Base-by-base conservation (phyloP, 2,888 invertebrate genomes). In the Hymenopus coronatus region DNA sequence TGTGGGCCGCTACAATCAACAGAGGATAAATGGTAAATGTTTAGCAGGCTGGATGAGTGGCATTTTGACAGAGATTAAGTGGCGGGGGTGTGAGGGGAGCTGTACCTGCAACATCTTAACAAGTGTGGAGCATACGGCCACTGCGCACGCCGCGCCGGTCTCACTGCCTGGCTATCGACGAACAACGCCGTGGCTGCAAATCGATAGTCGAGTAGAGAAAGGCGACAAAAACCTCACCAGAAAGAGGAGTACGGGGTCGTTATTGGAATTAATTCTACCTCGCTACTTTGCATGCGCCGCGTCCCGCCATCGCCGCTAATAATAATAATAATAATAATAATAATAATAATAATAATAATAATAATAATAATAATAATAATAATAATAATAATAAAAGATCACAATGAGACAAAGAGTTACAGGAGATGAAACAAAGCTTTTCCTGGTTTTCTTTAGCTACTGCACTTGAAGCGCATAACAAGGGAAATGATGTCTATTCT, bases 91-190 rank as follows among this genome's bases (percentile, higher is more conserved):
- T 1, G 15, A 3, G 20, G 54, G 54, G 6, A 25, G 20, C 54
- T 70, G 54, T 70, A 70, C 54, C 54, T 70, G 54, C 54, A 70
- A 70, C 54, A 70, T 70, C 54, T 70, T 70, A 70, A 70, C 54
- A 70, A 70, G 54, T 70, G 54, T 25, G 25, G 54, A 87, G 90
- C 89, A 89, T 87, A 89, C 90, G 87, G 86, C 87, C 88, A 86
- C 86, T 88, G 88, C 88, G 88, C 88, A 86, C 83, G 87, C 30
- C 87, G 88, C 86, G 89, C 83, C 86, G 88, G 88, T 89, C 88
- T 88, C 82, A 81, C 83, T 88, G 83, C 20, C 27, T 87, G 88
- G 83, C 88, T 84, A 88, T 88, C 88, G 88, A 88, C 88, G 87
- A 87, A 87, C 87, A 87, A 82, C 87, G 82, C 82, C 87, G 87